Conservation (phyloP, 2,888 invertebrate species). For the Microctonus aethiopoides region DNA sequence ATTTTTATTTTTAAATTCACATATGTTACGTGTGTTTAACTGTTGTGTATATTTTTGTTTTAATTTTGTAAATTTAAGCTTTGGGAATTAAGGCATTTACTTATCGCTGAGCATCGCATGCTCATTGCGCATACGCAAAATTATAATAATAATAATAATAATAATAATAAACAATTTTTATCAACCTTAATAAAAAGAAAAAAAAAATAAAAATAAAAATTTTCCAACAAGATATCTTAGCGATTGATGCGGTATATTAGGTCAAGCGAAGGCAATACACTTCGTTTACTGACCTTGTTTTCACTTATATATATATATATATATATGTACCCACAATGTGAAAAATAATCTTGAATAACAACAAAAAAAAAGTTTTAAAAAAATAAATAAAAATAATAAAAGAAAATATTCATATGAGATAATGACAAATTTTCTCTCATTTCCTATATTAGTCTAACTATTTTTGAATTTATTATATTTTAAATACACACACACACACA, state of each 20-base stretch:
- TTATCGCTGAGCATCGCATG: constrained; percentile 23
- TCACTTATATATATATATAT: not conserved
- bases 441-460: not conserved
- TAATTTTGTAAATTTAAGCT: constrained; percentile 12
- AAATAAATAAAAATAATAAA: not conserved
- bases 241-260: constrained; percentile 13
- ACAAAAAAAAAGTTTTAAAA: not conserved
- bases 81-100: constrained; percentile 28
- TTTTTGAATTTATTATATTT: not conserved
- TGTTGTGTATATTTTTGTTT: constrained; percentile 19
- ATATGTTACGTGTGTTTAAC: constrained; percentile 22
- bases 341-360: not conserved
- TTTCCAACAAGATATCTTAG: not conserved
- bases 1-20: too few species aligned
- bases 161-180: not conserved
- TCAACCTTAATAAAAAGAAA: too few species aligned
- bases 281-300: constrained; percentile 35
- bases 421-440: not conserved
- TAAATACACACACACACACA: not conserved
- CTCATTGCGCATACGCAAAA: constrained; percentile 16
- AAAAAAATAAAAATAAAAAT: constrained; percentile 10
- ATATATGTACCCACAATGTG: not conserved
- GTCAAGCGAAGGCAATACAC: constrained; percentile 38
- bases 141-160: constrained; percentile 4
- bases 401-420: not conserved